These are phyloP conservation scores for Leucophenga varia DNA, from an alignment of 1,140 invertebrate species.

Conservation along the genomic window DNA sequence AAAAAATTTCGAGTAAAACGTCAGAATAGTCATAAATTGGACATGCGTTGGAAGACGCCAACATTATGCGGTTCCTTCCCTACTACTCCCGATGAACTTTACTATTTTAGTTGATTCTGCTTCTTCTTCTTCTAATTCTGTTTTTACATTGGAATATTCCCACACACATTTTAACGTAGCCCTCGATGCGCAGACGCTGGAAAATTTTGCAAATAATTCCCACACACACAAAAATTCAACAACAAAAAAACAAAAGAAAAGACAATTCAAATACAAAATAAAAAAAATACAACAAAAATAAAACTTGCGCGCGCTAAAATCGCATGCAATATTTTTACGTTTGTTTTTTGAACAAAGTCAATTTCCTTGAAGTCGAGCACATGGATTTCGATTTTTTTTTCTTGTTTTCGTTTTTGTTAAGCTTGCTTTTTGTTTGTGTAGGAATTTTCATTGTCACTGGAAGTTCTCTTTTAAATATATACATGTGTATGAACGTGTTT, in stretches of 20 bases:
- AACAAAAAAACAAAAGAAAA: too few species aligned
- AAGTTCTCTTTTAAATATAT: not conserved
- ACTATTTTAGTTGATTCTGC: too few species aligned
- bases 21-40: not conserved
- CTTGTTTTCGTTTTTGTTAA: not conserved
- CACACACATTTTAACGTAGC: slow-evolving; percentile 18
- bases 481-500: slow-evolving; percentile 1
- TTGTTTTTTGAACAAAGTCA: too few species aligned
- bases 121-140: too few species aligned
- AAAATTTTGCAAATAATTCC: not conserved
- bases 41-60: slow-evolving; percentile 53
- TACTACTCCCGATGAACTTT: too few species aligned
- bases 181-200: slow-evolving; percentile 22
- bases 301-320: too few species aligned
- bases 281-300: too few species aligned
- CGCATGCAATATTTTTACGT: not conserved
- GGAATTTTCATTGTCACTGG: too few species aligned
- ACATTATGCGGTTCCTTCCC: too few species aligned
- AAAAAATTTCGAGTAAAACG: too few species aligned
- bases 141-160: slow-evolving; percentile 34
- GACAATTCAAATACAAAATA: too few species aligned
- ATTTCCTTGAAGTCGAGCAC: too few species aligned
- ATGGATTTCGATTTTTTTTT: not conserved
- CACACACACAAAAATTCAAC: not conserved
- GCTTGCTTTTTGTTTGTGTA: not conserved